Evolutionary conservation across 2,797 vertebrate genomes (phyloP), one percentile per base, ranked within the genome.

Genomic region (Ctenosaura bakeri): DNA sequence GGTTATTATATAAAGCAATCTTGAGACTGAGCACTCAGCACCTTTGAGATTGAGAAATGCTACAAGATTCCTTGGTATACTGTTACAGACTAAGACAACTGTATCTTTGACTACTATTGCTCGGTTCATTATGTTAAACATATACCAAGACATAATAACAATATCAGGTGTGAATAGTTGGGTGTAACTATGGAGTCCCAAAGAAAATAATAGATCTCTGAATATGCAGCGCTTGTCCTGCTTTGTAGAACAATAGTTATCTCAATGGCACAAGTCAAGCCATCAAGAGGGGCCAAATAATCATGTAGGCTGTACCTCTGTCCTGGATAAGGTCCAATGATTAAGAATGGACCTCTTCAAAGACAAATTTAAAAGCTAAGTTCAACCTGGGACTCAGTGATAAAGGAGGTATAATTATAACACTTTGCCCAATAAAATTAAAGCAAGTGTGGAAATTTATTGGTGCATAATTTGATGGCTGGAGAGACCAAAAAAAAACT

Each of bases 281-380:
- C 93, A 96, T 98, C 92, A 97, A 97, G 93, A 97, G 96, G 71
- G 26, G 29, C 69, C 69, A n/a, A 64, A 71, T 0, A 98, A 98
- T 94, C 69, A 38, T 98, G 98, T 98, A 79, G 98, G 98, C 35
- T 98, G 98, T 97, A 93, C 98, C 94, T 98, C 82, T 98, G 97
- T 32, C 97, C 98, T 16, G 98, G 97, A 97, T 98, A 97, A 97
- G 96, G 0, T 12, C 5, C 66, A 32, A 56, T 56, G 8, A 56
- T 56, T 56, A 56, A 10, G 14, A 16, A 56, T 56, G 14, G 16
- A 18, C 56, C 46, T 85, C 13, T 46, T 73, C 38, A 42, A 86
- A 78, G 26, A 18, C 38, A 46, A 46, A 18, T 18, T 62, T 56
- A 64, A 14, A n/a, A 46, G 26, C 59, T 64, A 50, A n/a, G 26